Conservation (phyloP, 2,113 vertebrate genomes). For the Nibea coibor region DNA sequence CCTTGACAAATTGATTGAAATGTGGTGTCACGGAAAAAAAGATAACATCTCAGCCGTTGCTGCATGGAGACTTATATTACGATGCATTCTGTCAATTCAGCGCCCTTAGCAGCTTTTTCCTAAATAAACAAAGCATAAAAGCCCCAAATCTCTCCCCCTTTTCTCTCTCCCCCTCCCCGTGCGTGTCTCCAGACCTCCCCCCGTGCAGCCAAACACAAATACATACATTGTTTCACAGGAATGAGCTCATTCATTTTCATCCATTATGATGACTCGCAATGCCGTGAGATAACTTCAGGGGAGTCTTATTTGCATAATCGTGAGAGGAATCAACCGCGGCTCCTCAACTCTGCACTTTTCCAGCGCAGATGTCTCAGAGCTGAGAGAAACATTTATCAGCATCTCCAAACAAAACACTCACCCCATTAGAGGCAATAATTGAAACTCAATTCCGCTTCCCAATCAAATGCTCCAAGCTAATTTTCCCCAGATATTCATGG, state of each 20-base stretch:
- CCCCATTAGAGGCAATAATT: conserved; percentile 72
- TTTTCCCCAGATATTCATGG: conserved; percentile 49
- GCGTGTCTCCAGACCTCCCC: conserved; percentile 7
- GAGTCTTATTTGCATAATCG: conserved; percentile 61
- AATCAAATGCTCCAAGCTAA: conserved; percentile 59
- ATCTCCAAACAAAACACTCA: conserved; percentile 67
- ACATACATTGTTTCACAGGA: conserved; percentile 32
- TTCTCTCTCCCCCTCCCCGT: background rate
- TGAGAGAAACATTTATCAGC: conserved; percentile 57
- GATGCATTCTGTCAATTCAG: conserved; percentile 20
- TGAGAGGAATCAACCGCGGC: conserved; percentile 30
- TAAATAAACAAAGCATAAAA: conserved; percentile 38
- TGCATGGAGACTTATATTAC: conserved; percentile 20
- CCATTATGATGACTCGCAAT: conserved; percentile 45
- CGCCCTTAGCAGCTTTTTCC: conserved; percentile 31
- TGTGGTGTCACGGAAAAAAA: conserved; percentile 55
- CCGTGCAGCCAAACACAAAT: conserved; percentile 14
- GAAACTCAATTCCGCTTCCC: conserved; percentile 63
- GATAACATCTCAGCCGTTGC: conserved; percentile 64
- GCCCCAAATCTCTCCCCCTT: background rate
- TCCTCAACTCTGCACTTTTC: conserved; percentile 38
- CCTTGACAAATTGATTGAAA: conserved; percentile 76
- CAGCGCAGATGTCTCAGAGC: conserved; percentile 53
- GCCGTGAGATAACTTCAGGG: conserved; percentile 59
- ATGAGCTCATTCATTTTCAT: conserved; percentile 60